Conservation (phyloP, 2,113 vertebrate species). For the Tetrax tetrax region DNA sequence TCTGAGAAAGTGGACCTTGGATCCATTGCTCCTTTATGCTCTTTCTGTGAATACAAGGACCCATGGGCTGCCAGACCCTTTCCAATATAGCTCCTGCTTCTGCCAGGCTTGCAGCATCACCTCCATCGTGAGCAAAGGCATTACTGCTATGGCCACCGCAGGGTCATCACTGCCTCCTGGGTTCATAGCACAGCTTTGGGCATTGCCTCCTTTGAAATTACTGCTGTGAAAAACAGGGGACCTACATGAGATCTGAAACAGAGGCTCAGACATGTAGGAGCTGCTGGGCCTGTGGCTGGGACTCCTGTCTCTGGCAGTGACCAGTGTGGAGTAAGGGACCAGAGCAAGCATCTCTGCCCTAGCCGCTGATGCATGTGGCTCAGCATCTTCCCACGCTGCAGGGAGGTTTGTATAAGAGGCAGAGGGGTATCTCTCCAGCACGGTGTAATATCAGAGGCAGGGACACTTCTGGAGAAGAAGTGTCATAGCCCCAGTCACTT, state of each 20-base stretch:
- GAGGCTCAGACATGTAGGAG: background rate
- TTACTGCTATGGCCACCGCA: background rate
- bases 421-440: background rate
- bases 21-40: background rate
- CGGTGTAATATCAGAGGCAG: background rate
- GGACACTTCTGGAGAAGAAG: background rate
- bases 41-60: background rate
- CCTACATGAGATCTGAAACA: background rate
- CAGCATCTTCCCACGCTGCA: background rate
- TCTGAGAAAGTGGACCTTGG: background rate
- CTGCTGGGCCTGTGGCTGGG: rapidly evolving
- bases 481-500: background rate
- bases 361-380: rapidly evolving
- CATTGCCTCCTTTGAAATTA: background rate
- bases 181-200: background rate
- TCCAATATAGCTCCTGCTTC: background rate
- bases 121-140: background rate
- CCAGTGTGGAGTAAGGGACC: background rate
- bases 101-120: background rate
- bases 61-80: background rate
- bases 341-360: background rate
- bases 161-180: rapidly evolving
- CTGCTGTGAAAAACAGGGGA: background rate
- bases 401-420: background rate
- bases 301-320: background rate